Evolutionary conservation across 2,797 vertebrate species (phyloP), one percentile per base, ranked within the genome.

Genomic region (Protosalanx chinensis): DNA sequence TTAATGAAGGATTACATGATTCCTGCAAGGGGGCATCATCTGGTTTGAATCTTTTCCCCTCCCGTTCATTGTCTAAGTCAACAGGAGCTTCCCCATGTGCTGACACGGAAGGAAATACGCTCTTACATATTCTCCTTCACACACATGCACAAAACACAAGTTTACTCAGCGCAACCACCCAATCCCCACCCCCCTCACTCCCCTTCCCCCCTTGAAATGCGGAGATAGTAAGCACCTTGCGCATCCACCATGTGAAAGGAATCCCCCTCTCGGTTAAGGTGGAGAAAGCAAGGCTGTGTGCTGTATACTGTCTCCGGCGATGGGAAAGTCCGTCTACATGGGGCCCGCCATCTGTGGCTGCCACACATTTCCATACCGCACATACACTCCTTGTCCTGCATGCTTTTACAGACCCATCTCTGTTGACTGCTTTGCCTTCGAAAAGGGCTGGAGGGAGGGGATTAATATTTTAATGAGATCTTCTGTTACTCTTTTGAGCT

Each of bases 231-330:
- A 86, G 79, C 72, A 41, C 80, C 83, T 81, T 6, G 51, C 15
- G 18, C 18, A 70, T 72, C 68, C 81, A 27, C 79, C 83, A 81
- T 62, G 76, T 82, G 85, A 84, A 84, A 81, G 82, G 73, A 86
- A 83, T 73, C 88, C 85, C 82, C 81, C 74, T 0, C 53, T 80
- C 80, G 76, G 53, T 85, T 64, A 57, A 73, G 41, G 65, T 29
- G 23, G 65, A 53, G 27, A 49, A 1, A 20, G 56, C 20, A 16
- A 18, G 23, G 8, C 4, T 12, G 10, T n/a, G 35, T 37, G 35
- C 35, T 8, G 35, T 51, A 51, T 51, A 15, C 49, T 8, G 10
- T 0, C 12, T 27, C 16, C 23, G 5, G 18, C 37, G 15, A 46
- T 7, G 33, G 30, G 61, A 16, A 35, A 33, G 15, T 51, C 49